Conservation (phyloP, 2,113 vertebrate genomes). For the Corythornis vintsioides region DNA sequence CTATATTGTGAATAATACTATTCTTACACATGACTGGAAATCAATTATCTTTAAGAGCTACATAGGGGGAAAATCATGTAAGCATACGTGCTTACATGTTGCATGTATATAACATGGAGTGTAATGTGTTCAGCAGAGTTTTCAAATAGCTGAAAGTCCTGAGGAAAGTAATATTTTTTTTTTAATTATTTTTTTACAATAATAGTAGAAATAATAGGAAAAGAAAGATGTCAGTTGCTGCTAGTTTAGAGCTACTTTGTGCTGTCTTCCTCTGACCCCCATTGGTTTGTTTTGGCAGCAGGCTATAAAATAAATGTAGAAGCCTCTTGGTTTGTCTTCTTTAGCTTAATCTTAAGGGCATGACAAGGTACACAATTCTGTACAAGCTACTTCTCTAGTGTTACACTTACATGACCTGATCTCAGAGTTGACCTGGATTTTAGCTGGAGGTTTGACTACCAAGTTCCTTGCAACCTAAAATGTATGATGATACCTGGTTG, state of each 20-base stretch:
- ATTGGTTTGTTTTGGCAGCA: background rate
- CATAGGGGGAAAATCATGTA: background rate
- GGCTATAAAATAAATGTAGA: background rate
- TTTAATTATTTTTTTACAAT: background rate
- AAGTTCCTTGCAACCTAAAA: background rate
- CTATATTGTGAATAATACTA: background rate
- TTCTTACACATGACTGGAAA: background rate
- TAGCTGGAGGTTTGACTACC: background rate
- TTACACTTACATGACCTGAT: background rate
- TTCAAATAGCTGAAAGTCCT: background rate
- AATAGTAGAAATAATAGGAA: background rate
- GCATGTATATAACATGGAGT: background rate
- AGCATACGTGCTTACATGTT: too few relatives aligned
- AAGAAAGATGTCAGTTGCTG: background rate
- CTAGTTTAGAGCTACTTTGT: background rate
- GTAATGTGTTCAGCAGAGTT: background rate
- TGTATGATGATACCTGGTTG: too few relatives aligned
- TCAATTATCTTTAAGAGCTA: background rate
- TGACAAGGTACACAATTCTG: background rate
- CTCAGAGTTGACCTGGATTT: background rate
- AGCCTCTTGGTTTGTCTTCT: background rate
- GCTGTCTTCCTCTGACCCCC: background rate
- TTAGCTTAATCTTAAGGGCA: background rate
- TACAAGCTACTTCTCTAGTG: background rate
- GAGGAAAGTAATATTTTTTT: background rate